Percentiles rank a stretch among this genome's conserved stretches.
Evolutionary conservation across 2,113 vertebrate species (phyloP).

Genomic region (Chloebia gouldiae): DNA sequence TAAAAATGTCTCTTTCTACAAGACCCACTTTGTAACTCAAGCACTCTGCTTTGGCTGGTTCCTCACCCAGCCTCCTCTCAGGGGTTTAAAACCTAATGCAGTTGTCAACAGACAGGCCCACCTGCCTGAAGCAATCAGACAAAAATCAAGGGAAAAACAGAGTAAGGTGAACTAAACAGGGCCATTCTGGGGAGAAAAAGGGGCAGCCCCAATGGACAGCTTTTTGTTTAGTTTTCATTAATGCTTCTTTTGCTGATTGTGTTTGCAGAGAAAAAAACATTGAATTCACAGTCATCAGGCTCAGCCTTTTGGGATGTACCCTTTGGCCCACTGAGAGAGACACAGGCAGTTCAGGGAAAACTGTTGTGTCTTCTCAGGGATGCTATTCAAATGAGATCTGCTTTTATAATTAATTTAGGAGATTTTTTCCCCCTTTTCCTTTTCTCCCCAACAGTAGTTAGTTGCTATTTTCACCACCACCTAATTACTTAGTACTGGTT

Average conservation of each 20-base stretch:
- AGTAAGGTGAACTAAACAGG: background rate
- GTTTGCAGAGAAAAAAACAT: background rate
- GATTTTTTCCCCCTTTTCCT: background rate
- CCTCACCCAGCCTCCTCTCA: background rate
- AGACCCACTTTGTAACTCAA: background rate
- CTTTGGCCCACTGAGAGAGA: background rate
- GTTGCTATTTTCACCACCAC: conserved; percentile 75
- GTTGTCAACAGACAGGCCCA: background rate
- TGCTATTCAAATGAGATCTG: background rate
- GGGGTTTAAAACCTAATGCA: background rate
- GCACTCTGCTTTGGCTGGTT: background rate
- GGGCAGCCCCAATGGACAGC: background rate
- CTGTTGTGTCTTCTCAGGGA: background rate
- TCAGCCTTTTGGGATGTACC: background rate
- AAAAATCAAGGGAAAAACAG: background rate
- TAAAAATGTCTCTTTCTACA: background rate
- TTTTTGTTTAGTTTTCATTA: conserved; percentile 1
- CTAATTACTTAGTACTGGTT: conserved; percentile 69
- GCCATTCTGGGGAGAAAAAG: background rate
- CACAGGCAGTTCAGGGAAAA: background rate
- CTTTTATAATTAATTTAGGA: conserved; percentile 54
- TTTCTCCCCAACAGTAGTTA: conserved; percentile 49
- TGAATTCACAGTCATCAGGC: background rate
- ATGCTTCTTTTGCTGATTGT: background rate
- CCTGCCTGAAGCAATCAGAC: background rate